A percentile compares a stretch with the other conserved stretches of the same genome.
phyloP scores from a whole-genome alignment of 2,888 invertebrate genomes.

The Watsonalla cultraria region DNA sequence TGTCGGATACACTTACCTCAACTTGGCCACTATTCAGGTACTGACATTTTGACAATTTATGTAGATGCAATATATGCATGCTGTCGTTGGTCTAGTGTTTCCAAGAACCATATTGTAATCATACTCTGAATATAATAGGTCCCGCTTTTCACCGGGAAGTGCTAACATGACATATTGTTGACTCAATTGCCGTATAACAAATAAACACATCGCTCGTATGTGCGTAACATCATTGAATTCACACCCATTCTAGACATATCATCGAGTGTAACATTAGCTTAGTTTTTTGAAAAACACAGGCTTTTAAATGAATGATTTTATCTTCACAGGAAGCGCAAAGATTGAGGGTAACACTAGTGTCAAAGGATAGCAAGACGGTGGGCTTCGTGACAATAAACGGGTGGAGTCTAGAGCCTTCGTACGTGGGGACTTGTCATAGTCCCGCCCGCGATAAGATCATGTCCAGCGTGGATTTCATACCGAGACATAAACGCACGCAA shows the following conservation, averaged over 20 bases:
- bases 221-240: too few species aligned
- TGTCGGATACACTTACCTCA: conserved; percentile 86
- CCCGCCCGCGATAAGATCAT: conserved; percentile 72
- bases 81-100: background rate
- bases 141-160: too few species aligned
- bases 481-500: conserved; percentile 84
- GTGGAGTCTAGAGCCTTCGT: conserved; percentile 90
- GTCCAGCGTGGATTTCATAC: conserved; percentile 51
- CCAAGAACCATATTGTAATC: background rate
- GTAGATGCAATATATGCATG: background rate
- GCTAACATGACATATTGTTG: too few species aligned
- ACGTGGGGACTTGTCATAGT: conserved; percentile 83
- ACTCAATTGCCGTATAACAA: too few species aligned
- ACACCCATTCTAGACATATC: too few species aligned
- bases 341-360: conserved; percentile 79
- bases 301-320: background rate
- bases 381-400: conserved; percentile 92
- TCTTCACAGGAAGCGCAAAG: conserved; percentile 71
- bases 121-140: too few species aligned
- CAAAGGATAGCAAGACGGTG: conserved; percentile 82
- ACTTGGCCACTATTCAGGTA: conserved; percentile 86
- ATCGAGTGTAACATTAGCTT: too few species aligned
- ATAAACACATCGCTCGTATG: too few species aligned
- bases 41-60: too few species aligned
- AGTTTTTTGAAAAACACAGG: too few species aligned